phyloP scores from a whole-genome alignment of 1,140 invertebrate species.

The Bombus sibiricus region DNA sequence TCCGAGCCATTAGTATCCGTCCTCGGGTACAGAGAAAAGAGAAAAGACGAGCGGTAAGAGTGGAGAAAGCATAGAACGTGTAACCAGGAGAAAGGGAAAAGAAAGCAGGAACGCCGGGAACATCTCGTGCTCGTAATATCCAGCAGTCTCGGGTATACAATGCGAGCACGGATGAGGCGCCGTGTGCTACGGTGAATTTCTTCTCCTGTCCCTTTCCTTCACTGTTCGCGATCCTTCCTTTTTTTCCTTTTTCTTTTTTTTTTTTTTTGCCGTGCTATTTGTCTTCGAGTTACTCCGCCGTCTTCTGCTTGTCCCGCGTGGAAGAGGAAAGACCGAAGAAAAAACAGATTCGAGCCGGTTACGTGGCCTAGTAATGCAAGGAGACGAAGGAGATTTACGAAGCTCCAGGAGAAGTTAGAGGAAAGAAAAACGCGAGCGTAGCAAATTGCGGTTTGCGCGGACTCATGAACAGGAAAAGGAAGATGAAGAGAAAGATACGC shows the following conservation, averaged over 20 bases:
- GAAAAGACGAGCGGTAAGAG: conserved; percentile 13
- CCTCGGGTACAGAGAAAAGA: conserved; percentile 47
- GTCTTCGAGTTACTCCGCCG: conserved; percentile 51
- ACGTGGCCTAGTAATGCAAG: conserved; percentile 38
- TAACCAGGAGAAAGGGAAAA: conserved; percentile 23
- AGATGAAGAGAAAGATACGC: background rate
- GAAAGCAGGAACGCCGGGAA: conserved; percentile 40
- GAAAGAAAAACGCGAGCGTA: conserved; percentile 20
- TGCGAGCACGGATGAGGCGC: conserved; percentile 57
- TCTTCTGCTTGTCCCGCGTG: conserved; percentile 23
- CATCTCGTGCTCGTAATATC: conserved; percentile 67
- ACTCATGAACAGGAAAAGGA: background rate
- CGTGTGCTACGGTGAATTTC: conserved; percentile 9
- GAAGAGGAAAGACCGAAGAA: conserved; percentile 26
- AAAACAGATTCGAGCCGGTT: conserved; percentile 50
- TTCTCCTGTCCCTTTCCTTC: background rate
- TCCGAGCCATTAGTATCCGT: conserved; percentile 68
- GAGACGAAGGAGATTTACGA: conserved; percentile 29
- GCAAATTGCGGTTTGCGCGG: conserved; percentile 21
- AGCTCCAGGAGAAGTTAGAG: background rate
- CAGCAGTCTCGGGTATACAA: conserved; percentile 61
- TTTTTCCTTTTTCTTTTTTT: background rate
- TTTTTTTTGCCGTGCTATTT: conserved; percentile 58
- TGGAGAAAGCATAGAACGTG: conserved; percentile 19
- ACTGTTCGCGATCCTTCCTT: background rate